Evolutionary conservation across 2,888 invertebrate genomes (phyloP).

Genomic region (Thyatira batis): DNA sequence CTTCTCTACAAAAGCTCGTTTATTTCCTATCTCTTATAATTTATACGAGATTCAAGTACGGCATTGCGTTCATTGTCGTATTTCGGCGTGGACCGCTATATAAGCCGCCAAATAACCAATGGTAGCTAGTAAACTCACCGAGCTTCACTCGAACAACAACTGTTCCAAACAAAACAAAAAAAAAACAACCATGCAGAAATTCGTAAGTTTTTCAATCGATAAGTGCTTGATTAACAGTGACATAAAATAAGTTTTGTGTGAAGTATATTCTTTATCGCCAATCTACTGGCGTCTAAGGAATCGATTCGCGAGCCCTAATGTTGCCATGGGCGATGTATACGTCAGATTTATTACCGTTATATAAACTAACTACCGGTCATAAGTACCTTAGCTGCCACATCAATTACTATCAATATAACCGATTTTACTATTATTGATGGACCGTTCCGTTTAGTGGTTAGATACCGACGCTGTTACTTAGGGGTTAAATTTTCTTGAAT

Average conservation of each 20-base stretch:
- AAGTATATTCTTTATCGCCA: not conserved
- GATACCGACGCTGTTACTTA: too few species aligned
- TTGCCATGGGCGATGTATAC: not conserved
- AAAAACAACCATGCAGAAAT: conserved; percentile 64
- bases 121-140: conserved; percentile 62
- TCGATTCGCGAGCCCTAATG: not conserved
- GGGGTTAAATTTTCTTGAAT: too few species aligned
- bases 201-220: conserved; percentile 56
- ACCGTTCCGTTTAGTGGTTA: too few species aligned
- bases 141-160: conserved; percentile 39
- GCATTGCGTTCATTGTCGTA: conserved; percentile 56
- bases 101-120: conserved; percentile 41
- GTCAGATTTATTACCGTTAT: not conserved
- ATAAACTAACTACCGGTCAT: not conserved
- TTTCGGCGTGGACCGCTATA: conserved; percentile 61
- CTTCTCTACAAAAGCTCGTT: conserved; percentile 45
- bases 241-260: not conserved
- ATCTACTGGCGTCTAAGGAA: not conserved
- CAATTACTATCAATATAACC: not conserved
- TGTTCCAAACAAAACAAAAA: conserved; percentile 24
- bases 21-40: conserved; percentile 25
- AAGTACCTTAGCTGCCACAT: not conserved
- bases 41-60: conserved; percentile 59
- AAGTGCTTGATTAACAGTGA: not conserved
- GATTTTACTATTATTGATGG: not conserved